These are phyloP conservation scores for Laupala kohalensis DNA, from an alignment of 1,140 invertebrate species.

Conservation along the genomic window DNA sequence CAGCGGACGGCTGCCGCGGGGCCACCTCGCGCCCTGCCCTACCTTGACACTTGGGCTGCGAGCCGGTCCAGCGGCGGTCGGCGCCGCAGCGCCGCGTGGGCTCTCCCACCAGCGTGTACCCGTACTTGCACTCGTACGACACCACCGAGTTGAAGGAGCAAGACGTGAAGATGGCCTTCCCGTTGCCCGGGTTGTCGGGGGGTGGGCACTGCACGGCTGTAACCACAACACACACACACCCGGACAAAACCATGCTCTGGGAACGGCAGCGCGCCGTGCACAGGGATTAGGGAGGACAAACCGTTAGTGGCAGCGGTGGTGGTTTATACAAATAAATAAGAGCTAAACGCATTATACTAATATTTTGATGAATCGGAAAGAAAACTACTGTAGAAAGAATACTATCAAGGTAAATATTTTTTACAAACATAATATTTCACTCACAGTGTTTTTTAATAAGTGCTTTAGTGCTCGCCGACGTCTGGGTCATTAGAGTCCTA, in stretches of 20 bases:
- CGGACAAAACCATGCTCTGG: not conserved
- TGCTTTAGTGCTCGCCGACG: too few relatives aligned
- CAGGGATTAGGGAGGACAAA: not conserved
- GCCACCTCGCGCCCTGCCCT: conserved; percentile 15
- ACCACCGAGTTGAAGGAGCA: conserved; percentile 87
- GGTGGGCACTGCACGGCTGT: conserved; percentile 79
- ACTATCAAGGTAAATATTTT: too few relatives aligned
- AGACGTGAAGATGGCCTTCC: conserved; percentile 82
- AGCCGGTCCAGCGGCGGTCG: conserved; percentile 83
- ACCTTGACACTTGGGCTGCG: conserved; percentile 77
- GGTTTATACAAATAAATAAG: too few relatives aligned
- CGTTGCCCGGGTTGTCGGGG: conserved; percentile 78
- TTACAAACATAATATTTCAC: too few relatives aligned
- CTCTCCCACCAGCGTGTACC: conserved; percentile 78
- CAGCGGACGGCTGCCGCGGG: too few relatives aligned
- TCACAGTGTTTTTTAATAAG: too few relatives aligned
- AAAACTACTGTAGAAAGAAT: not conserved
- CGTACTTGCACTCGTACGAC: conserved; percentile 84
- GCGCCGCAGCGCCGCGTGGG: conserved; percentile 75
- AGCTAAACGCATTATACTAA: too few relatives aligned
- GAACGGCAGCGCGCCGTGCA: too few relatives aligned
- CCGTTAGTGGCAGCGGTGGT: not conserved
- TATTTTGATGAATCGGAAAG: too few relatives aligned
- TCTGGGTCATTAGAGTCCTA: too few relatives aligned
- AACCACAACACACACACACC: conserved; percentile 37